Conservation (phyloP, 92 coral and sea anemone species). For the Nematostella vectensis region DNA sequence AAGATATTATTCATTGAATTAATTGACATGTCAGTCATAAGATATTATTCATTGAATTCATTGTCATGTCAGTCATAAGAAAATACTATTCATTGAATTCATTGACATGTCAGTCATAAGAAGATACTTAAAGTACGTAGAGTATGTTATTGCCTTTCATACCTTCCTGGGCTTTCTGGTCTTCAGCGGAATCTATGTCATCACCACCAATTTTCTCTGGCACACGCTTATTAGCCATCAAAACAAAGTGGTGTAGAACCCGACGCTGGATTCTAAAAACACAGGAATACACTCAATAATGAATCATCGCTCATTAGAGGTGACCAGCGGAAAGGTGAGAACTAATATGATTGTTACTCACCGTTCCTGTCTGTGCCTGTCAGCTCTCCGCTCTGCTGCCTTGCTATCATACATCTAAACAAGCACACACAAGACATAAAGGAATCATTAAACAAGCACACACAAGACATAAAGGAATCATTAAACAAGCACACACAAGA, state of each 20-base stretch:
- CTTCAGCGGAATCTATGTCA: conserved; percentile 43
- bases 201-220: conserved; percentile 45
- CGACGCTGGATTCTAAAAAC: conserved; percentile 74
- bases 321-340: not conserved
- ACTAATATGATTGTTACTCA: conserved; percentile 25
- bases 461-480: no score
- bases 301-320: not conserved
- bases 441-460: no score
- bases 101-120: no score
- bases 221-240: conserved; percentile 65
- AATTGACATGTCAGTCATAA: no score
- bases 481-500: no score
- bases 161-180: conserved; percentile 44
- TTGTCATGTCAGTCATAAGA: no score
- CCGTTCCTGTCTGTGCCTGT: conserved; percentile 84
- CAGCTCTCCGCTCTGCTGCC: conserved; percentile 87
- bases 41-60: no score
- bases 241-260: conserved; percentile 88
- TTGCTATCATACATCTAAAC: conserved; percentile 85
- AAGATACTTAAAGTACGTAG: no score
- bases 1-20: no score
- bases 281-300: not conserved
- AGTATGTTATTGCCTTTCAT: no score
- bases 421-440: not conserved
- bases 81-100: no score